These are phyloP conservation scores for Bradypus variegatus DNA, from an alignment of 2,797 vertebrate species.

Conservation along the genomic window DNA sequence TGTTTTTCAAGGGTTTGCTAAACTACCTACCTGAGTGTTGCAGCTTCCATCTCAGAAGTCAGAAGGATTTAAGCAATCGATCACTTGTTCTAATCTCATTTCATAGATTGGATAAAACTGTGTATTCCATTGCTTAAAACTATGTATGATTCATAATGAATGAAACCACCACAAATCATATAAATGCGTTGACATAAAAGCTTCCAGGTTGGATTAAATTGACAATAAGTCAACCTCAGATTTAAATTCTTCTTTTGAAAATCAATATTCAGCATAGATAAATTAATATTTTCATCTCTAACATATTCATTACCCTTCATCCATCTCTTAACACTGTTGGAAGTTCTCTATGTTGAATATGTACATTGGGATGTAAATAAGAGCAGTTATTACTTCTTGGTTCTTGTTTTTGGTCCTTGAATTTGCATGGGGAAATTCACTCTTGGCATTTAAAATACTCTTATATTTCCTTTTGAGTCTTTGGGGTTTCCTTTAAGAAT, in stretches of 20 bases:
- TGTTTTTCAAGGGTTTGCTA: too few species aligned
- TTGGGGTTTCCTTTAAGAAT: neutral
- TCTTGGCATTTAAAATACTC: neutral
- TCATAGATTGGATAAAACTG: neutral
- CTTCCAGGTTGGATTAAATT: neutral
- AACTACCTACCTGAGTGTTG: neutral
- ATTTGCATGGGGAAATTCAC: neutral
- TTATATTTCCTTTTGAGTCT: neutral
- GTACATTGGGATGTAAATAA: neutral
- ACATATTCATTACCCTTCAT: neutral
- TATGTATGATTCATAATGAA: neutral
- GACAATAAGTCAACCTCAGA: neutral
- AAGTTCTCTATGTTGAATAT: neutral
- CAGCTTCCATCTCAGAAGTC: neutral
- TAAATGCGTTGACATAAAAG: neutral
- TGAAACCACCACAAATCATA: neutral
- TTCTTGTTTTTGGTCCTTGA: neutral
- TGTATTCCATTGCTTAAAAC: neutral
- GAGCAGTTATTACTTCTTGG: neutral
- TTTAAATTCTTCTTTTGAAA: neutral
- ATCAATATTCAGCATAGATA: neutral
- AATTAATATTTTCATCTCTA: neutral
- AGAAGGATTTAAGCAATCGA: neutral
- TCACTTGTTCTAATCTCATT: neutral
- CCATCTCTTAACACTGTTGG: neutral